phyloP scores from a whole-genome alignment of 2,797 vertebrate species.

The Eulemur rubriventer region DNA sequence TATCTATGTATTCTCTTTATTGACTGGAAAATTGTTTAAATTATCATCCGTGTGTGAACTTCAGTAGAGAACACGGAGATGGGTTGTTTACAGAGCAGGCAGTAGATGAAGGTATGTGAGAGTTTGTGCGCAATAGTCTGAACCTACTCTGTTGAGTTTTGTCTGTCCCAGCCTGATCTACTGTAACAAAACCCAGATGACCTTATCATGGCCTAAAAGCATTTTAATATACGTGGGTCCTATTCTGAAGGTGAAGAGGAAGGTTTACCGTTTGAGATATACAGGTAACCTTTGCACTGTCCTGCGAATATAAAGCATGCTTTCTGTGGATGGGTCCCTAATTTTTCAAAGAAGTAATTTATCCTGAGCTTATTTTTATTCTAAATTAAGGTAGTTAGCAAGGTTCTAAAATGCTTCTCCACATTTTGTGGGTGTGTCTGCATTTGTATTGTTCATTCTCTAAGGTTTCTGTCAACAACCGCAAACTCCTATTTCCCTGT shows the following conservation, averaged over 20 bases:
- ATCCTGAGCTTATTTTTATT: not conserved
- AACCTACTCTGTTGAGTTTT: not conserved
- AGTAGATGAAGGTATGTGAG: not conserved
- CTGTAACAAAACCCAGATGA: not conserved
- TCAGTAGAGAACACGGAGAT: not conserved
- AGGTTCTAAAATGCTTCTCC: not conserved
- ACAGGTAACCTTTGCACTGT: not conserved
- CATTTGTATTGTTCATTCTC: not conserved
- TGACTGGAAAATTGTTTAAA: slow-evolving; percentile 62
- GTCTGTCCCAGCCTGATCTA: not conserved
- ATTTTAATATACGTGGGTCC: not conserved
- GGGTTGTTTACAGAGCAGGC: not conserved
- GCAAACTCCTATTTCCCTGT: not conserved
- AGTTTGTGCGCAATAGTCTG: not conserved
- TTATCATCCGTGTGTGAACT: not conserved
- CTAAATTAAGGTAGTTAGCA: not conserved
- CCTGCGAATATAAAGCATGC: not conserved
- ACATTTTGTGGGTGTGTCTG: not conserved
- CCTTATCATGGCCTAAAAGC: not conserved
- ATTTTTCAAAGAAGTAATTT: not conserved
- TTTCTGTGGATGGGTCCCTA: not conserved
- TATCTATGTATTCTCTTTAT: slow-evolving; percentile 51
- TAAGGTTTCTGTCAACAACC: not conserved
- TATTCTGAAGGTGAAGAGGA: not conserved
- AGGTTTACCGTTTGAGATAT: not conserved